A percentile compares a stretch with the other conserved stretches of the same genome.
These are phyloP conservation scores for Siniperca chuatsi DNA, from an alignment of 2,113 vertebrate genomes.

Conservation along the genomic window DNA sequence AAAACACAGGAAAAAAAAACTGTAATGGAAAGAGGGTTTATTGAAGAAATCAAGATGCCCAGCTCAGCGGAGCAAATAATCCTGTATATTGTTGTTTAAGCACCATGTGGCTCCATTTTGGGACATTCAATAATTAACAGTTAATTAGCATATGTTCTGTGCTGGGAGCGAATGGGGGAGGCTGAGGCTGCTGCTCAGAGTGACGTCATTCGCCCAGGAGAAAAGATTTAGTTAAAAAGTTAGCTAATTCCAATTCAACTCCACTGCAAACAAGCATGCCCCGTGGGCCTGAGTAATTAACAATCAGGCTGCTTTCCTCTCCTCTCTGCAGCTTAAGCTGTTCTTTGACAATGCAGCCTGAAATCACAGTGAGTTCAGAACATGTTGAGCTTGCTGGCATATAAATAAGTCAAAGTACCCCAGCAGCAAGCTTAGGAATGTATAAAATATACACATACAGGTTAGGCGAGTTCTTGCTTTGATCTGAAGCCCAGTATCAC, in stretches of 20 bases:
- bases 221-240: slow-evolving; percentile 54
- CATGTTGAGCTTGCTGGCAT: not conserved
- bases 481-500: slow-evolving; percentile 15
- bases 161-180: slow-evolving; percentile 27
- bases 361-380: slow-evolving; percentile 27
- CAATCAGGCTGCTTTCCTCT: slow-evolving; percentile 32
- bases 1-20: slow-evolving; percentile 1
- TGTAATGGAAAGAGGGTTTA: slow-evolving; percentile 9
- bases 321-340: slow-evolving; percentile 30
- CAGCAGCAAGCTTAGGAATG: not conserved
- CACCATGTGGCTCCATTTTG: slow-evolving; percentile 40
- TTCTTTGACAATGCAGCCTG: slow-evolving; percentile 28
- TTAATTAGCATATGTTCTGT: slow-evolving; percentile 44
- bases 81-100: slow-evolving; percentile 31
- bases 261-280: slow-evolving; percentile 66
- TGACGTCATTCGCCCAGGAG: slow-evolving; percentile 49
- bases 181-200: slow-evolving; percentile 30
- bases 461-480: not conserved
- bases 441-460: slow-evolving; percentile 23
- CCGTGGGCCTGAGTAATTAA: slow-evolving; percentile 47
- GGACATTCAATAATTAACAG: slow-evolving; percentile 36
- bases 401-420: slow-evolving; percentile 28
- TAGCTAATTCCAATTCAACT: slow-evolving; percentile 54
- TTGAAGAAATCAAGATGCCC: slow-evolving; percentile 13
- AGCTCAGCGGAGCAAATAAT: slow-evolving; percentile 23